Evolutionary conservation across 2,888 invertebrate species (phyloP).

Genomic region (Chironomus tentans): DNA sequence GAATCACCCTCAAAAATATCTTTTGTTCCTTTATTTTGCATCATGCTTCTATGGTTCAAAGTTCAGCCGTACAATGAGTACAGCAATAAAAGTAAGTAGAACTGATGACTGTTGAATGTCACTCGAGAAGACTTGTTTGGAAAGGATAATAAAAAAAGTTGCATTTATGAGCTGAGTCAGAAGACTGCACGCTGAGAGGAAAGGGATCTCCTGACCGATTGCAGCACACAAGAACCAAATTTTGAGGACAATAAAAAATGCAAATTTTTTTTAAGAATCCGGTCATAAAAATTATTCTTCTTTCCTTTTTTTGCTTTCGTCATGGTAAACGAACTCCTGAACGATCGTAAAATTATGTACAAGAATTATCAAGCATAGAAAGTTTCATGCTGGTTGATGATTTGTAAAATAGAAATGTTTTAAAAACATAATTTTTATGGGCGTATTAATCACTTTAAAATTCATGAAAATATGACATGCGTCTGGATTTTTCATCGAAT

Average conservation of each 20-base stretch:
- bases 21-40: background rate
- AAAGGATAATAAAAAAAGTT: slow-evolving; percentile 5
- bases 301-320: background rate
- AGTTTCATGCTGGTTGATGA: background rate
- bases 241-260: background rate
- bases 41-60: background rate
- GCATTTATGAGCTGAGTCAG: slow-evolving; percentile 10
- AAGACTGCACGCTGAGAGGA: background rate
- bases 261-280: background rate
- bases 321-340: background rate
- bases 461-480: background rate
- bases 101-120: slow-evolving; percentile 23
- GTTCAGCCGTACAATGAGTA: background rate
- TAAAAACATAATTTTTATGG: background rate
- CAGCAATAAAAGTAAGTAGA: background rate
- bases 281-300: background rate
- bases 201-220: background rate
- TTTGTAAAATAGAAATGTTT: background rate
- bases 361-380: background rate
- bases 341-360: background rate
- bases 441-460: background rate
- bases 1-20: background rate
- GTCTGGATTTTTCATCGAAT: background rate
- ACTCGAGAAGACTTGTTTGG: background rate
- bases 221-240: background rate